Evolutionary conservation across 2,888 invertebrate genomes (phyloP), one percentile per base, ranked within the genome.

Genomic region (Diarsia mendica): DNA sequence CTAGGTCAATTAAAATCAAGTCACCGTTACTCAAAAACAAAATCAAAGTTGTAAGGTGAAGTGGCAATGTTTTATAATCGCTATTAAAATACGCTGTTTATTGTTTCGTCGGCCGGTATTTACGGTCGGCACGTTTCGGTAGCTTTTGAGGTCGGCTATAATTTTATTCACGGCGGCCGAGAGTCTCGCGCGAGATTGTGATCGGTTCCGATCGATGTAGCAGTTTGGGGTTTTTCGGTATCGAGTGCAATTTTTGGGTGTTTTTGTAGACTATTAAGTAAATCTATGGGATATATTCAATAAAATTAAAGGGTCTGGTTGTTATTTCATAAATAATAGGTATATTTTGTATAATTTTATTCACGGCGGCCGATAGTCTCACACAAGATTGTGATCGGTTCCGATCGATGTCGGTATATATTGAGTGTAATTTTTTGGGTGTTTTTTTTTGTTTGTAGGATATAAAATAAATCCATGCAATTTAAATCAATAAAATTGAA

Each of bases 1-100:
- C 39, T 39, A 39, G 39, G 39, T 39, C 39, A 2, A 39, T 46
- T 46, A 46, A 76, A 72, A 18, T 18, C n/a, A 33, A 77, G 55
- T 61, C 66, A 51, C 18, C 46, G 33, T 23, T 66, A 28, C 68
- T 74, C 67, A 72, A 75, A 80, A 66, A 58, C 64, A 46, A 80
- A 80, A 78, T 84, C 77, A 84, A 82, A 80, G 79, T 72, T 72
- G 67, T 44, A 72, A 80, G 86, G 84, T 75, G 75, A 87, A 87
- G 87, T 88, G 88, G 83, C 76, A 82, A 84, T 78, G 72, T 82
- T 78, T 84, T 84, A 84, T 80, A 87, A 87, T 87, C 84, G 84
- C 73, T 79, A 79, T 39, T 87, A 82, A 87, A 87, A 85, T 73
- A 67, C 79, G 65, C 33, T 84, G 88, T 87, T 87, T 87, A 84